Base-by-base conservation (phyloP, 2,113 vertebrate genomes). In the Cochlearius cochlearius region DNA sequence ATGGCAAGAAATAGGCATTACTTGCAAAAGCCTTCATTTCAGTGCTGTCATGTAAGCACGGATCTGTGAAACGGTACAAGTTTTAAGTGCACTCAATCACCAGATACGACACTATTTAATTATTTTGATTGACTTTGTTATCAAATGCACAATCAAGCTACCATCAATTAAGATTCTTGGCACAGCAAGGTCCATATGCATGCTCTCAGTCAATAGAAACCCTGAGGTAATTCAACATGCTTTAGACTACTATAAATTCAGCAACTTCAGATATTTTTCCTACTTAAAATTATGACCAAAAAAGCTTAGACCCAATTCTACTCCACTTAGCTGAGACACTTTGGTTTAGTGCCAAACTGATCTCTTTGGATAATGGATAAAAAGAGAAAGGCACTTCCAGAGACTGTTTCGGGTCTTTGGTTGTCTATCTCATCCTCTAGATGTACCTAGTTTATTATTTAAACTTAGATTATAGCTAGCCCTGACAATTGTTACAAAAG, bases 61-160 rank as follows among this genome's bases (percentile, higher is more conserved):
- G 27, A 68, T 67, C 47, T 58, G 77, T 76, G 88, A 43, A 76
- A 71, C 10, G 59, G 8, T 16, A 29, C 39, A 53, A 41, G 79
- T 60, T 77, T 71, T 80, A 67, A 79, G n/a, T 29, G 38, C 73
- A 53, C 20, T 87, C 50, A 71, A 2, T 64, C 56, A 79, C 52
- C 47, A 71, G 68, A 88, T 36, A 72, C 3, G 5, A 26, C 38
- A 86, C 7, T 45, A 76, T 88, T 88, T 92, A 69, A 96, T 96
- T 86, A 95, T 59, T 95, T 92, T 89, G 83, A 92, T 43, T 77
- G 56, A 52, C 73, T 91, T 62, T 72, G 43, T 71, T 67, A 85
- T 36, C 56, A 85, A 74, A 71, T 11, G 63, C 18, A 47, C 13
- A 64, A 41, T 25, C 60, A 63, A 66, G 36, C 23, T 30, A 49